phyloP scores from a whole-genome alignment of 2,888 invertebrate species.

The Rhingia campestris region DNA sequence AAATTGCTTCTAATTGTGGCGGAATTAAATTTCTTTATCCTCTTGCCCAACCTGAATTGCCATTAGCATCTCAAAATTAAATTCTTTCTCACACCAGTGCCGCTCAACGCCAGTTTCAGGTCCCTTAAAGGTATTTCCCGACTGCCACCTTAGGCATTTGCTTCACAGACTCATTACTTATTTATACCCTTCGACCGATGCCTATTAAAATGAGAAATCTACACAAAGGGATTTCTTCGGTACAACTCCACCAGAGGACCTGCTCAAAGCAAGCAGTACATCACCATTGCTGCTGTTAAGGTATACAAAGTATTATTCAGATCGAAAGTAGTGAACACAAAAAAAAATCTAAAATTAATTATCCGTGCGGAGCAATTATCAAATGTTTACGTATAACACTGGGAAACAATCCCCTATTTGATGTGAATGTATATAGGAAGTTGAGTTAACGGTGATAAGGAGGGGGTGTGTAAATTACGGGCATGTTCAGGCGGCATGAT shows the following conservation, averaged over 20 bases:
- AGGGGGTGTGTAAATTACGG: conserved; percentile 46
- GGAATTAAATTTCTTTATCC: conserved; percentile 59
- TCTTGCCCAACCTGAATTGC: conserved; percentile 9
- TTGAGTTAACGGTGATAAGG: conserved; percentile 35
- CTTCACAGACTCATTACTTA: conserved; percentile 56
- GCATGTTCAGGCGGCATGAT: conserved; percentile 60
- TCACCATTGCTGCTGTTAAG: conserved; percentile 9
- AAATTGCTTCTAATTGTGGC: conserved; percentile 66
- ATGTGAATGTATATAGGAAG: conserved; percentile 22
- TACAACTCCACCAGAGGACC: conserved; percentile 14
- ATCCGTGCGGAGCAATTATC: conserved; percentile 72
- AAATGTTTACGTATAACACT: conserved; percentile 65
- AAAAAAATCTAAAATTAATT: conserved; percentile 64
- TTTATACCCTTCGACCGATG: conserved; percentile 63
- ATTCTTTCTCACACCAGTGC: conserved; percentile 24
- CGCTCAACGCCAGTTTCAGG: no score
- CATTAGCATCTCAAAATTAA: conserved; percentile 64
- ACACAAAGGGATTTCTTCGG: conserved; percentile 47
- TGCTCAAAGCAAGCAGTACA: conserved; percentile 13
- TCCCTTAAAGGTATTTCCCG: conserved; percentile 3
- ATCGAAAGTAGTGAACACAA: conserved; percentile 23
- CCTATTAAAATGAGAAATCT: conserved; percentile 72
- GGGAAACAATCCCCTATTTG: conserved; percentile 35
- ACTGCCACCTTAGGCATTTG: conserved; percentile 53
- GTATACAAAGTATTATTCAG: conserved; percentile 58